Conservation (phyloP, 2,113 vertebrate genomes). For the Dasyurus viverrinus region DNA sequence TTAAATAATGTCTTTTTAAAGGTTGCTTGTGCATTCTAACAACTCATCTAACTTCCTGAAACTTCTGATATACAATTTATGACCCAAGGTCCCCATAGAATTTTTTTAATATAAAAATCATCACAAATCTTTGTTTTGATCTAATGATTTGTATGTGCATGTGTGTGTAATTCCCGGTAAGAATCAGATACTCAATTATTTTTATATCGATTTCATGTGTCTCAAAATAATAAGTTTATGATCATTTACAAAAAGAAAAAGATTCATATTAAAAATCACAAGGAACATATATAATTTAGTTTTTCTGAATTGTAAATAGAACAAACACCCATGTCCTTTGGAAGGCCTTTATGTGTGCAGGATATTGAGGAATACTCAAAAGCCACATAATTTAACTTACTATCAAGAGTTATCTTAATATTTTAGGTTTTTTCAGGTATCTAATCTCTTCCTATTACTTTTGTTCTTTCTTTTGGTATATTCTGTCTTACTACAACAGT, state of each 20-base stretch:
- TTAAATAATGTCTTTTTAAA: slow-evolving; percentile 46
- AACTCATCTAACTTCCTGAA: not conserved
- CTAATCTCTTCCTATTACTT: slow-evolving; percentile 71
- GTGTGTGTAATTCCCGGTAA: not conserved
- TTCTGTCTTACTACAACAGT: slow-evolving; percentile 77
- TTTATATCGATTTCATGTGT: slow-evolving; percentile 29
- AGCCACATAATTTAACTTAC: slow-evolving; percentile 45
- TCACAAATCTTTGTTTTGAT: not conserved
- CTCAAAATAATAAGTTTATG: slow-evolving; percentile 13
- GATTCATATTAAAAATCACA: not conserved
- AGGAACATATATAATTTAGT: slow-evolving; percentile 37
- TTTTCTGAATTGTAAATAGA: slow-evolving; percentile 31
- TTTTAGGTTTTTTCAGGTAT: slow-evolving; percentile 51
- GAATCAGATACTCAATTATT: not conserved
- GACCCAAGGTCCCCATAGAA: slow-evolving; percentile 4
- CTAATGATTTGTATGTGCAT: not conserved
- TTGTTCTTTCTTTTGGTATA: slow-evolving; percentile 68
- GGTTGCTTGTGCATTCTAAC: slow-evolving; percentile 12
- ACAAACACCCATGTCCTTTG: slow-evolving; percentile 3
- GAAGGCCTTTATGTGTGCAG: slow-evolving; percentile 25
- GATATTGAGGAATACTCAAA: not conserved
- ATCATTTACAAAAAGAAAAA: slow-evolving; percentile 22
- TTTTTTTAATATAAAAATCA: slow-evolving; percentile 34
- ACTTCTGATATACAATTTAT: not conserved
- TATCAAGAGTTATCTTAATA: slow-evolving; percentile 24